Percentiles rank a stretch among this genome's conserved stretches.
Evolutionary conservation across 2,888 invertebrate species (phyloP).

Genomic region (Tupiocoris notatus): DNA sequence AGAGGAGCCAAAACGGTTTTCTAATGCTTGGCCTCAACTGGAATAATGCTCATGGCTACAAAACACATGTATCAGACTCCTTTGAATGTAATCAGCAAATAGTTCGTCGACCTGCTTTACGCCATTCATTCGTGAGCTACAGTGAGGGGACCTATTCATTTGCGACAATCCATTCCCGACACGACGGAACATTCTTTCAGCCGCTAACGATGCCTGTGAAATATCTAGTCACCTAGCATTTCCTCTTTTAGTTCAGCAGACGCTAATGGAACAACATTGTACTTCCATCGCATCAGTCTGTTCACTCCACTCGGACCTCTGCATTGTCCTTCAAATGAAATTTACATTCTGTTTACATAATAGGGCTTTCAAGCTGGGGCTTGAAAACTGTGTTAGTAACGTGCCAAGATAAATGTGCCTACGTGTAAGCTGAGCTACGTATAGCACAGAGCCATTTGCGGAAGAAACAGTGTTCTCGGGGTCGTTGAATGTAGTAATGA

Average conservation of each 20-base stretch:
- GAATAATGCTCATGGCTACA: not conserved
- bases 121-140: not conserved
- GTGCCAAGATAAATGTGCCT: not conserved
- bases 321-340: slow-evolving; percentile 5
- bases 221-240: not conserved
- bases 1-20: no score
- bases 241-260: not conserved
- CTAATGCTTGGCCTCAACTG: no score
- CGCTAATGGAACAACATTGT: not conserved
- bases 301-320: not conserved
- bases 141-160: not conserved
- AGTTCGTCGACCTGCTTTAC: not conserved
- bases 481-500: not conserved
- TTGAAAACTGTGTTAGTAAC: not conserved
- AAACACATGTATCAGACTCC: not conserved
- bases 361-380: not conserved
- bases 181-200: not conserved
- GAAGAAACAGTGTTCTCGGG: not conserved
- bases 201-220: not conserved
- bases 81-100: not conserved
- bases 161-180: not conserved
- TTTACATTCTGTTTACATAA: slow-evolving; percentile 7
- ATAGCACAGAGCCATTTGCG: not conserved
- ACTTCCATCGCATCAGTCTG: not conserved
- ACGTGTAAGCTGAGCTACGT: no score